phyloP scores from a whole-genome alignment of 2,797 vertebrate species.

The Coccyzus lansbergi region DNA sequence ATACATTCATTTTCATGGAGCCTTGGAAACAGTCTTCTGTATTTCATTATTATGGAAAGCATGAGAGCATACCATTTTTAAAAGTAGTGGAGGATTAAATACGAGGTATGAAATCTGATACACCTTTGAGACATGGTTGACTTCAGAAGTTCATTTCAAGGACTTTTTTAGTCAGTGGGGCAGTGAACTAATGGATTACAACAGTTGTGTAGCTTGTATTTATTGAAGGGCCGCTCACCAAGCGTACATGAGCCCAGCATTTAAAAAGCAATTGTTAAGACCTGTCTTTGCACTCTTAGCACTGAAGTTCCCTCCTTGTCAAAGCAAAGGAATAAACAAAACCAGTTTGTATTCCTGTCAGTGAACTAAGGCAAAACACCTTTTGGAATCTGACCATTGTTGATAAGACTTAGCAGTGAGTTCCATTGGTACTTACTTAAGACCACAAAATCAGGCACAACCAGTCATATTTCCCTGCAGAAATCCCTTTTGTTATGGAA shows the following conservation, averaged over 20 bases:
- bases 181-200: neutral
- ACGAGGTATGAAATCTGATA: neutral
- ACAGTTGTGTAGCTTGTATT: neutral
- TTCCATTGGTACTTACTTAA: neutral
- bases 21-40: neutral
- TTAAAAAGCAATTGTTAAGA: neutral
- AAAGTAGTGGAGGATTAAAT: neutral
- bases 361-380: neutral
- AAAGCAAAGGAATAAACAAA: neutral
- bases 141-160: neutral
- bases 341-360: neutral
- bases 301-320: neutral
- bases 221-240: neutral
- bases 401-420: neutral
- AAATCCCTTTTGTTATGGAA: neutral
- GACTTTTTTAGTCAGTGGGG: neutral
- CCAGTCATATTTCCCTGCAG: neutral
- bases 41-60: neutral
- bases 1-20: neutral
- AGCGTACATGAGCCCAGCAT: neutral
- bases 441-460: neutral
- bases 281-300: neutral
- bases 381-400: neutral
- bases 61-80: neutral
- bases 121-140: neutral